phyloP scores from a whole-genome alignment of 2,888 invertebrate species.

The Cremastinae sp. region DNA sequence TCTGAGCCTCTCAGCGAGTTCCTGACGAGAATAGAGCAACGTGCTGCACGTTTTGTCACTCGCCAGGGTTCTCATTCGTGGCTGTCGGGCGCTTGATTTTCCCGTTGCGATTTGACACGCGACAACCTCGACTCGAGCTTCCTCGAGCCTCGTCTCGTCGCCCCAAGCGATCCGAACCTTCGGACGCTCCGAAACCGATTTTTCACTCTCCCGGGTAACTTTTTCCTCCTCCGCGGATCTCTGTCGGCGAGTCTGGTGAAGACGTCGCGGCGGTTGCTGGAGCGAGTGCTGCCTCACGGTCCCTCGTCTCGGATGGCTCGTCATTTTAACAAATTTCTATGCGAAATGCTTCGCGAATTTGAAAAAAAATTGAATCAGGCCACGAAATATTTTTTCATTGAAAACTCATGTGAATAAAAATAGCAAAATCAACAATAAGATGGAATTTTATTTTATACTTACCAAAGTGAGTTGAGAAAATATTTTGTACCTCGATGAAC shows the following conservation, averaged over 20 bases:
- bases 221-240: conserved; percentile 75
- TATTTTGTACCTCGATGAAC: no score
- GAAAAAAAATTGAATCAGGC: no score
- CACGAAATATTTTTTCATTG: no score
- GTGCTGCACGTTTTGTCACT: conserved; percentile 68
- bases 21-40: conserved; percentile 80
- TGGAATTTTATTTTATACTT: no score
- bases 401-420: no score
- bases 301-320: conserved; percentile 66
- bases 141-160: conserved; percentile 31
- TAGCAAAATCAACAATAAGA: no score
- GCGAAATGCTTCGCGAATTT: no score
- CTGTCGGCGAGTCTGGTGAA: conserved; percentile 72
- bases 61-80: conserved; percentile 35
- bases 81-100: conserved; percentile 62
- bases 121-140: conserved; percentile 67
- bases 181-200: conserved; percentile 64
- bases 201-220: conserved; percentile 60
- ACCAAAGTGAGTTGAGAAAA: no score
- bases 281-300: conserved; percentile 75
- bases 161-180: conserved; percentile 76
- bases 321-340: conserved; percentile 69
- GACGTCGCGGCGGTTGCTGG: conserved; percentile 71
- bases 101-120: conserved; percentile 73
- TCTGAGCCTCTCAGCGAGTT: conserved; percentile 80